These are phyloP conservation scores for Centroberyx gerrardi DNA, from an alignment of 2,797 vertebrate species.

Conservation along the genomic window DNA sequence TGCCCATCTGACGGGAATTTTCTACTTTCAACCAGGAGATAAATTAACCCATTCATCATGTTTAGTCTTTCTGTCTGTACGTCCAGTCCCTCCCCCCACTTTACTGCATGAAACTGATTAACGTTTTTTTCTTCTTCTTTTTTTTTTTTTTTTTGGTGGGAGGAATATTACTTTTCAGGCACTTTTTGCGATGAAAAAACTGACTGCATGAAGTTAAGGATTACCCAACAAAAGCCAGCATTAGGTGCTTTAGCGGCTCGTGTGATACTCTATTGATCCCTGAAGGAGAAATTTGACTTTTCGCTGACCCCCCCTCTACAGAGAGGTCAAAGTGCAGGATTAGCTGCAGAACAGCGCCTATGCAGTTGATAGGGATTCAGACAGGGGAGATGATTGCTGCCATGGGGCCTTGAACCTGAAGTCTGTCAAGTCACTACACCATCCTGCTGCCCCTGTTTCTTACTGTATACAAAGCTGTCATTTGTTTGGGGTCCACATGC, in stretches of 20 bases:
- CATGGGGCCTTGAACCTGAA: slow-evolving; percentile 4
- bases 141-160: too few species aligned
- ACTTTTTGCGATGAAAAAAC: too few species aligned
- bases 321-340: too few species aligned
- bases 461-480: slow-evolving; percentile 7
- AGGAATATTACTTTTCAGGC: background rate
- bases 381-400: background rate
- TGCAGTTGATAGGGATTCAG: background rate
- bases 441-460: slow-evolving; percentile 18
- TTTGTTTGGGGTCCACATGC: slow-evolving; percentile 25
- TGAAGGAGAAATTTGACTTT: slow-evolving; percentile 36
- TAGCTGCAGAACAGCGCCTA: background rate
- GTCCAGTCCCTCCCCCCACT: background rate
- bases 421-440: slow-evolving; percentile 8
- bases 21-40: background rate
- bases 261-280: slow-evolving; percentile 18
- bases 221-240: background rate
- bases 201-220: background rate
- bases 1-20: slow-evolving; percentile 31
- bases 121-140: too few species aligned
- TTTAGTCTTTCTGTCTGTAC: slow-evolving; percentile 1
- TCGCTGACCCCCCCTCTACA: slow-evolving; percentile 17
- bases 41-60: background rate
- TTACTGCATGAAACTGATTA: background rate
- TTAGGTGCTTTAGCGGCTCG: slow-evolving; percentile 4